phyloP scores from a whole-genome alignment of 2,797 vertebrate species.

The Hirundo rustica region DNA sequence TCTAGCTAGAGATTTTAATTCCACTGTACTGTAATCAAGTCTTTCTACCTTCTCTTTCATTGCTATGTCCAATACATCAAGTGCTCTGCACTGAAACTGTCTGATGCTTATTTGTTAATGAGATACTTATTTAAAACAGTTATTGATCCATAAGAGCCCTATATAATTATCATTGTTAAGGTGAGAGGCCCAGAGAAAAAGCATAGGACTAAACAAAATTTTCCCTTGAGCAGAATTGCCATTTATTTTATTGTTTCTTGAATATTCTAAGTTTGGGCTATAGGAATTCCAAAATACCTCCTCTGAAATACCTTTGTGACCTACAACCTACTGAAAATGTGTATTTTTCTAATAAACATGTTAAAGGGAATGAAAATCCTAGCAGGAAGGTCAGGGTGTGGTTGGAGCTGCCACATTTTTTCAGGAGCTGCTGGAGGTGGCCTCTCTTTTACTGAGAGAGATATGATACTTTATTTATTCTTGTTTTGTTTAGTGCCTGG shows the following conservation, averaged over 20 bases:
- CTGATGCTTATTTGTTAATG: background rate
- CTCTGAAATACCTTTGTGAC: background rate
- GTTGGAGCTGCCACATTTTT: background rate
- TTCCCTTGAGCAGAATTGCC: background rate
- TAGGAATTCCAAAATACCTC: background rate
- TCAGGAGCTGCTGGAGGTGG: background rate
- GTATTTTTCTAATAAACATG: background rate
- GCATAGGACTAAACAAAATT: background rate
- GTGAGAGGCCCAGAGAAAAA: background rate
- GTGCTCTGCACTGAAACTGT: background rate
- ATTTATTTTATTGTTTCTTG: background rate
- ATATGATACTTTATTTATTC: background rate
- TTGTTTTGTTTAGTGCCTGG: background rate
- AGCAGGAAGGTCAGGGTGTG: background rate
- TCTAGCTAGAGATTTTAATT: background rate
- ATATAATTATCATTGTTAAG: background rate
- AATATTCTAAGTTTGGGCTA: background rate
- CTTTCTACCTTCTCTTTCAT: background rate
- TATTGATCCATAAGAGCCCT: background rate
- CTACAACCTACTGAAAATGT: background rate
- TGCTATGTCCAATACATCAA: fast-evolving
- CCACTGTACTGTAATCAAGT: background rate
- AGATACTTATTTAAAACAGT: background rate
- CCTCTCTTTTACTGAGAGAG: background rate
- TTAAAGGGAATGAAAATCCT: background rate